Evolutionary conservation across 2,113 vertebrate species (phyloP).

Genomic region (Pelvicachromis taeniatus): DNA sequence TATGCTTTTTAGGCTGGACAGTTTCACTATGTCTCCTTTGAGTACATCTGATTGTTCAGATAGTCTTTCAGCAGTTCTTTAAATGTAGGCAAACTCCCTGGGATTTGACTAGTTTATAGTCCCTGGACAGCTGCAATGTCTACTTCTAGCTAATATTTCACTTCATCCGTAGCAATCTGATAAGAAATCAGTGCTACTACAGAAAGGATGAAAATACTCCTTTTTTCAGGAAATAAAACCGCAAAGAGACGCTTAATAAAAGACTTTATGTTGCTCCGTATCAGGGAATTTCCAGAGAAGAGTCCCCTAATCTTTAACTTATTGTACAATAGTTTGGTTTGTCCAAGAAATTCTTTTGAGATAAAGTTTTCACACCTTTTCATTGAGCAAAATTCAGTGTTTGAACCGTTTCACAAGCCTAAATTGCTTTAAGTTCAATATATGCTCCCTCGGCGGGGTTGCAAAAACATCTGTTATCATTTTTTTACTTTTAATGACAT

Average conservation of each 20-base stretch:
- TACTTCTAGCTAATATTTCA: conserved; percentile 33
- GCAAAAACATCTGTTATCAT: conserved; percentile 61
- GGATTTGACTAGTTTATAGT: conserved; percentile 4
- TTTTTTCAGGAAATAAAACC: conserved; percentile 28
- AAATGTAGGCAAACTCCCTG: background rate
- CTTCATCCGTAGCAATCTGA: conserved; percentile 37
- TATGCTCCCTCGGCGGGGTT: background rate
- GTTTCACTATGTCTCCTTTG: conserved; percentile 3
- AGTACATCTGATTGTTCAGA: conserved; percentile 25
- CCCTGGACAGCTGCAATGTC: conserved; percentile 4
- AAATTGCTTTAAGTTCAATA: background rate
- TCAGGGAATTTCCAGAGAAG: conserved; percentile 45
- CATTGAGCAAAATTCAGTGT: background rate
- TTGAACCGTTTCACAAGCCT: background rate
- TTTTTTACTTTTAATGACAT: conserved; percentile 58
- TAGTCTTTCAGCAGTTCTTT: conserved; percentile 18
- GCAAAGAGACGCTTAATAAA: conserved; percentile 16
- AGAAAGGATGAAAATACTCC: conserved; percentile 25
- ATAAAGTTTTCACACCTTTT: background rate
- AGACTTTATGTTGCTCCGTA: background rate
- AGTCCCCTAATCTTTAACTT: conserved; percentile 7
- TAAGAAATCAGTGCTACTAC: conserved; percentile 29
- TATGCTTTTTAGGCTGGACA: background rate
- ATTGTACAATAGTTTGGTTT: background rate
- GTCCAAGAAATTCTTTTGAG: conserved; percentile 9